Evolutionary conservation across 1,140 invertebrate genomes (phyloP), one percentile per base, ranked within the genome.

Genomic region (Bombus affinis): DNA sequence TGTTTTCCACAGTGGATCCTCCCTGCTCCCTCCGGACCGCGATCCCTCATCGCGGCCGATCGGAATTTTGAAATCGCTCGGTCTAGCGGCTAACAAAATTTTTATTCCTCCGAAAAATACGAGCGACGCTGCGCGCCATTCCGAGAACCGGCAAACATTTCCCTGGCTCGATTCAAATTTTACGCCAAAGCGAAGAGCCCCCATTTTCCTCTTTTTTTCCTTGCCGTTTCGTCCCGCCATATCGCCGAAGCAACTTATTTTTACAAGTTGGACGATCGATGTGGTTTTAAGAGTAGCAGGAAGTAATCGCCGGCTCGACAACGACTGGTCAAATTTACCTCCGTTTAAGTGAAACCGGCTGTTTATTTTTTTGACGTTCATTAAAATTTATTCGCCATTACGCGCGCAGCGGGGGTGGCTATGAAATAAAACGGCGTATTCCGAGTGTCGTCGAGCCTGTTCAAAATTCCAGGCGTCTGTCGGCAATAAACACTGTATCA

Each of bases 401-500:
- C 15, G 35, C 32, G 62, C 22, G 44, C 32, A 28, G 3, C 35
- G 73, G 28, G 13, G 13, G 53, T 5, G 25, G 57, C 28, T 35
- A 39, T 35, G 53, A 72, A 77, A 70, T 57, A 39, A 70, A 78
- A 75, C 82, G 10, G 66, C 68, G 73, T 74, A 68, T 80, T 73
- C 78, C 65, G 62, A 68, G 82, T 42, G 75, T 78, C 79, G 83
- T 81, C 75, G 74, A 74, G 89, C 53, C 92, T 93, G 90, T 75
- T 94, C 88, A 90, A 93, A 93, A 94, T 94, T 94, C 93, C 89
- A 85, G 86, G 68, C 88, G 86, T 92, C 80, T 90, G 89, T 90
- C 82, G 90, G 92, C 91, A 91, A 94, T 94, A 94, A 94, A 93
- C 92, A 91, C 91, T 94, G 92, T 94, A 94, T 93, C 92, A 93